A percentile compares a stretch with the other conserved stretches of the same genome.
These are phyloP conservation scores for Drosophila burlai DNA, from an alignment of 1,140 invertebrate species.

Conservation along the genomic window DNA sequence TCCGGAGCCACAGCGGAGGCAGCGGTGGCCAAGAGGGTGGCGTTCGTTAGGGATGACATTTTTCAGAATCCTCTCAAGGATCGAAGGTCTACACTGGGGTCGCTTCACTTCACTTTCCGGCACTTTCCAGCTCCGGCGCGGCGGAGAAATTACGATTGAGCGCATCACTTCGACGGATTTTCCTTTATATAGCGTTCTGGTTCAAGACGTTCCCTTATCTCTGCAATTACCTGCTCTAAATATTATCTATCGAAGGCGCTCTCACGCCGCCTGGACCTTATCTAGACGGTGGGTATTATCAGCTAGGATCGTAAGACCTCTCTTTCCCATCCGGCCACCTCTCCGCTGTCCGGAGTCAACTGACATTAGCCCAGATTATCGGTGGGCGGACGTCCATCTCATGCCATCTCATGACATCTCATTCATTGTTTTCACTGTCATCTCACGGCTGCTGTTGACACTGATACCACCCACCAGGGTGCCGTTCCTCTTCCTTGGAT, in stretches of 20 bases:
- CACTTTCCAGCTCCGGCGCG: constrained; percentile 8
- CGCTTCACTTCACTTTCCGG: constrained; percentile 1
- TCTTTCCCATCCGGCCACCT: background rate
- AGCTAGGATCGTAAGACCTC: constrained; percentile 15
- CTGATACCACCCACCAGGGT: constrained; percentile 1
- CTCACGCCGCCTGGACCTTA: constrained; percentile 26
- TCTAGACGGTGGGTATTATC: constrained; percentile 18
- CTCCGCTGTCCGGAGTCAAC: background rate
- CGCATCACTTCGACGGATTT: background rate
- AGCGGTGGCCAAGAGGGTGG: constrained; percentile 21
- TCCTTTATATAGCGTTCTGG: constrained; percentile 38
- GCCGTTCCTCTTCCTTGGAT: background rate
- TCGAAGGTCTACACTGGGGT: background rate
- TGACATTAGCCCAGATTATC: constrained; percentile 19
- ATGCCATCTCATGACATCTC: constrained; percentile 4
- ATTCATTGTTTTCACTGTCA: constrained; percentile 47
- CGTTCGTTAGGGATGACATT: constrained; percentile 60
- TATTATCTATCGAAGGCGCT: constrained; percentile 30
- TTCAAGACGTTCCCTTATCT: background rate
- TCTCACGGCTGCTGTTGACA: constrained; percentile 2
- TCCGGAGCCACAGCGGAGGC: constrained; percentile 11
- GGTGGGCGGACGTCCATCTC: background rate
- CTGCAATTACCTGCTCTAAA: constrained; percentile 10
- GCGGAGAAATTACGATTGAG: constrained; percentile 33
- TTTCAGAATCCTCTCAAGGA: background rate